These are phyloP conservation scores for Campaea margaritaria DNA, from an alignment of 2,888 invertebrate genomes.

Conservation along the genomic window DNA sequence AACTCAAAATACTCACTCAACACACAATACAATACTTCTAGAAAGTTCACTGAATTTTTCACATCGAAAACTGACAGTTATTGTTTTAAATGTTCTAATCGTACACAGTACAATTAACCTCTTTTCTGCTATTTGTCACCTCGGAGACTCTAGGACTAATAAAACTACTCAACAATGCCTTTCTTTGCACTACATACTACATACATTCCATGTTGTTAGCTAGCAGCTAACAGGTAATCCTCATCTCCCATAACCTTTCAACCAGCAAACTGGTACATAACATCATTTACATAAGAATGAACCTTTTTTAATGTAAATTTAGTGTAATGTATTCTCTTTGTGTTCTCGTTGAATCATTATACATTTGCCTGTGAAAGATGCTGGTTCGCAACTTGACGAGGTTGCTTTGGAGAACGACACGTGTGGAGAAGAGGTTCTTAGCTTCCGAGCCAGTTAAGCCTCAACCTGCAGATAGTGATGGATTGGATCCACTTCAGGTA, in stretches of 20 bases:
- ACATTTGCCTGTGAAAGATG: slow-evolving; percentile 60
- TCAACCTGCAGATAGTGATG: slow-evolving; percentile 58
- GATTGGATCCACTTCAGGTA: slow-evolving; percentile 71
- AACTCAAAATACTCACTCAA: too few species aligned
- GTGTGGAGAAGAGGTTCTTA: slow-evolving; percentile 65
- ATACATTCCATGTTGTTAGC: too few species aligned
- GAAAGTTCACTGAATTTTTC: too few species aligned
- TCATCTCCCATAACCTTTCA: background rate
- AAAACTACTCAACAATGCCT: too few species aligned
- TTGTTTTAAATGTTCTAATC: too few species aligned
- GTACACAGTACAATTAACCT: too few species aligned
- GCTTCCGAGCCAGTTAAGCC: slow-evolving; percentile 70
- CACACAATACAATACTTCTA: too few species aligned
- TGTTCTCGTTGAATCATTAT: slow-evolving; percentile 13
- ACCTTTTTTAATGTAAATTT: slow-evolving; percentile 5
- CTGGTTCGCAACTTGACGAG: slow-evolving; percentile 68
- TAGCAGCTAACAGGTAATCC: too few species aligned
- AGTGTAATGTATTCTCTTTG: background rate
- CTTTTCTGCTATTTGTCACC: too few species aligned
- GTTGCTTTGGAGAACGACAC: slow-evolving; percentile 66
- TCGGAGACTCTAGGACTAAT: too few species aligned
- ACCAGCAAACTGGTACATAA: background rate
- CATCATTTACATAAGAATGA: slow-evolving; percentile 8
- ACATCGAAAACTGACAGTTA: too few species aligned
- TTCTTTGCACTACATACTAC: too few species aligned